These are phyloP conservation scores for Diphyllodes magnificus DNA, from an alignment of 2,113 vertebrate genomes.

Conservation along the genomic window DNA sequence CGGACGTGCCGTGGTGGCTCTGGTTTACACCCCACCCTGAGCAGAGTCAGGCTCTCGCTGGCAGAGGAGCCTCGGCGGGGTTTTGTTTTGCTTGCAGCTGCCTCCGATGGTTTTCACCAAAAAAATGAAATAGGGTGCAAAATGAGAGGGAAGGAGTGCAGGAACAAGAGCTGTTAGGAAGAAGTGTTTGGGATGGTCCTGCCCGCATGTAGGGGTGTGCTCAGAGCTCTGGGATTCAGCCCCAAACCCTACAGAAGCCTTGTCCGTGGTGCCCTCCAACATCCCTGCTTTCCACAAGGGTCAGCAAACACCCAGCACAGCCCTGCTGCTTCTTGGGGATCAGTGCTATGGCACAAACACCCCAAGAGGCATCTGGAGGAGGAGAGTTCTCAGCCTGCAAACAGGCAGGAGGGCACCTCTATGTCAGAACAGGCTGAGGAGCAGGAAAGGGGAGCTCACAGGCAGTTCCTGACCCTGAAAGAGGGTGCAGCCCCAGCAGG, in stretches of 20 bases:
- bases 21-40: fast-evolving
- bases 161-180: background rate
- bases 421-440: fast-evolving
- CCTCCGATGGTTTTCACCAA: background rate
- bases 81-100: background rate
- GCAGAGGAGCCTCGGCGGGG: background rate
- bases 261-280: fast-evolving
- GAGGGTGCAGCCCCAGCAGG: background rate
- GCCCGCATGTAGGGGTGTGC: fast-evolving
- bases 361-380: background rate
- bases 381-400: background rate
- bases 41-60: background rate
- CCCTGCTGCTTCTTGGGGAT: background rate
- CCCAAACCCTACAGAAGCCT: background rate
- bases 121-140: fast-evolving
- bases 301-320: fast-evolving
- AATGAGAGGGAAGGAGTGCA: background rate
- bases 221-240: background rate
- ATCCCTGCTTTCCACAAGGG: background rate
- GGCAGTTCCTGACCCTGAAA: background rate
- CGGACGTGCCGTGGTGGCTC: fast-evolving
- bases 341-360: fast-evolving
- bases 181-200: background rate
- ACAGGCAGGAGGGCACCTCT: background rate
- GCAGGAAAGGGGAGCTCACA: background rate